Conservation (phyloP, 2,113 vertebrate species). For the Ptyas mucosa region DNA sequence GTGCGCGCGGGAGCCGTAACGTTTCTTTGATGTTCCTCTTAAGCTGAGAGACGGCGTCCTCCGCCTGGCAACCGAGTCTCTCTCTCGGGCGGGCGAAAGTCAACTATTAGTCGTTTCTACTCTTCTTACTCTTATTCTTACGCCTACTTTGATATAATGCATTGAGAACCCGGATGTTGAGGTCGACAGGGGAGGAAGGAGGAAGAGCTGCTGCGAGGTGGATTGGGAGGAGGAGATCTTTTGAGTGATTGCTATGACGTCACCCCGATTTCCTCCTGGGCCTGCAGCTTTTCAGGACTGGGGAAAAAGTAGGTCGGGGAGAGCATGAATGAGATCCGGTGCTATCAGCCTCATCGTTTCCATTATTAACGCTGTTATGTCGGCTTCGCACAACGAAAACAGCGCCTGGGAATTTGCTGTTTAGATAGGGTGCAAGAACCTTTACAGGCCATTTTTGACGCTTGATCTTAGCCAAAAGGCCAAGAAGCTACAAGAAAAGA, state of each 20-base stretch:
- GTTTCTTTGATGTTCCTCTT: background rate
- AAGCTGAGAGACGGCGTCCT: background rate
- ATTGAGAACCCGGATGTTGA: slow-evolving; percentile 4
- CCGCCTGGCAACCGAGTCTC: no score
- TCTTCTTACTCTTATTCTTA: background rate
- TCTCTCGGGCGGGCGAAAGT: background rate
- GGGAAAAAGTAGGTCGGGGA: background rate
- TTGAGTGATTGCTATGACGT: background rate
- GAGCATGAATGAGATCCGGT: background rate
- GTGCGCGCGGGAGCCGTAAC: background rate
- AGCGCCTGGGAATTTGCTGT: background rate
- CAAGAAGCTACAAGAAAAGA: background rate
- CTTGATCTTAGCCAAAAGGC: background rate
- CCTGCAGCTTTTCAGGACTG: background rate
- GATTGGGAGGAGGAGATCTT: background rate
- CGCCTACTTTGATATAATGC: background rate
- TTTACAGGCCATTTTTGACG: background rate
- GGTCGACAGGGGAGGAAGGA: background rate
- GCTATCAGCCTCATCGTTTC: background rate
- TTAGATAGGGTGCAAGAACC: background rate
- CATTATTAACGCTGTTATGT: background rate
- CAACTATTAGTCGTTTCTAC: background rate
- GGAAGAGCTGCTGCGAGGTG: background rate
- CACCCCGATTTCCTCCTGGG: background rate
- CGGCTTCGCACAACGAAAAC: background rate